phyloP scores from a whole-genome alignment of 2,113 vertebrate species.

The Accipiter cooperii region DNA sequence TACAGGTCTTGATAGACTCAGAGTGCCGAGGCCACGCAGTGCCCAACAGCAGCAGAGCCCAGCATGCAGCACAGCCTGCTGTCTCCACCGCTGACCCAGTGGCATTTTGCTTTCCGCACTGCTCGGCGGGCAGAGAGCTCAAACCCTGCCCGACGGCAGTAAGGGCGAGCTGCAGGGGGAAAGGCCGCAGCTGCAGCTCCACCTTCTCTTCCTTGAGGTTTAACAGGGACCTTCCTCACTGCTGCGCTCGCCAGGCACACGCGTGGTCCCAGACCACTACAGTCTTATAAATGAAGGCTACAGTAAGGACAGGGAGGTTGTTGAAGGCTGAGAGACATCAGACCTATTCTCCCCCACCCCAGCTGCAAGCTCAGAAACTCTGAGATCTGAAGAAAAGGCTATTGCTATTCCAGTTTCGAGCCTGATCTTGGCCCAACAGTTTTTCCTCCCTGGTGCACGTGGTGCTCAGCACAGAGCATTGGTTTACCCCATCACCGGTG shows the following conservation, averaged over 20 bases:
- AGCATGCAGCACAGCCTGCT: not conserved
- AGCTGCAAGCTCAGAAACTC: not conserved
- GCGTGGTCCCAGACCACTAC: rapidly evolving
- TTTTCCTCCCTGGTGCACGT: not conserved
- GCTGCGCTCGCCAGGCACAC: rapidly evolving
- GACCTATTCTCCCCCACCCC: not conserved
- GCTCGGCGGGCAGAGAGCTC: not conserved
- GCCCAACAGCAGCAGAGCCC: not conserved
- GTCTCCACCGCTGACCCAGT: not conserved
- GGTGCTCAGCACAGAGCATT: not conserved
- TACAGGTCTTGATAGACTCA: not conserved
- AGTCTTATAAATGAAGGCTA: not conserved
- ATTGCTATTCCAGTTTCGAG: not conserved
- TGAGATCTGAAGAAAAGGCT: not conserved
- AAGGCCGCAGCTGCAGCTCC: not conserved
- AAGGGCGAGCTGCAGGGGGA: not conserved
- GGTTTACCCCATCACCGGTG: not conserved
- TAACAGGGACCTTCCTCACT: not conserved
- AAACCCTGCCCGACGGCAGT: rapidly evolving
- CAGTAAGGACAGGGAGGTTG: not conserved
- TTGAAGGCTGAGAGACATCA: not conserved
- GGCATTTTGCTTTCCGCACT: not conserved
- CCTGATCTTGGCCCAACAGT: no score
- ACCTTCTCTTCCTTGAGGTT: not conserved
- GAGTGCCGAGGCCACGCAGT: rapidly evolving